Base-by-base conservation (phyloP, 2,888 invertebrate species). In the Tenthredo amoena region DNA sequence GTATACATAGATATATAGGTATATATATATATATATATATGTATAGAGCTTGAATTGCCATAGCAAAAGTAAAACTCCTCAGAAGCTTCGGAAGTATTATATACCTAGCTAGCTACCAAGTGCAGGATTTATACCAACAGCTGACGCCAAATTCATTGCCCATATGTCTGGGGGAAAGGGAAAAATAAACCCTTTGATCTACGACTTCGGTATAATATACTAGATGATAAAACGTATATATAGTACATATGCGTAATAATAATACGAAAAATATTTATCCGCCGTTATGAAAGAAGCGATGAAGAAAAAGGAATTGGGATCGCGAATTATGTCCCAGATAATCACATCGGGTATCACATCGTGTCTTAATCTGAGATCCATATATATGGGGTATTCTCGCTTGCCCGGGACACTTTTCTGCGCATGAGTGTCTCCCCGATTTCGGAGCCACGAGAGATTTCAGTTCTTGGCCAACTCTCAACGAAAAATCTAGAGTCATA, bases 141-240 rank as follows among this genome's bases (percentile, higher is more conserved):
- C 47, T 77, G 76, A 50, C 76, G 76, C 50, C 50, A 77, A 77
- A 77, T 77, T 77, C 76, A 50, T 77, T 26, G 76, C 50, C 76
- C 50, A 77, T 77, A 43, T 74, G 37, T 43, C 43, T 74, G 72
- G 43, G 7, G 43, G 18, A 12, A 74, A 40, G 21, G 43, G 43
- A 34, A 31, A 77, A 50, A 77, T 77, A 34, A 50, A 50, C 31
- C 18, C 47, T 50, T 40, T 26, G 50, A 77, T 50, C 50, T 77
- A 68, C 68, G 31, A 26, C 34, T 12, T 15, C 1, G 31, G 31
- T 34, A 4, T 34, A 68, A 68, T 68, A 34, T 68, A 68, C 34
- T 68, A 18, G 18, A 68, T 18, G 12, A 31, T 34, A 31, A 68
- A 68, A 68, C 18, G 15, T 68, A 21, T 58, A 15, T 9, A 43